These are phyloP conservation scores for Cynocephalus volans DNA, from an alignment of 2,113 vertebrate genomes.

Conservation along the genomic window DNA sequence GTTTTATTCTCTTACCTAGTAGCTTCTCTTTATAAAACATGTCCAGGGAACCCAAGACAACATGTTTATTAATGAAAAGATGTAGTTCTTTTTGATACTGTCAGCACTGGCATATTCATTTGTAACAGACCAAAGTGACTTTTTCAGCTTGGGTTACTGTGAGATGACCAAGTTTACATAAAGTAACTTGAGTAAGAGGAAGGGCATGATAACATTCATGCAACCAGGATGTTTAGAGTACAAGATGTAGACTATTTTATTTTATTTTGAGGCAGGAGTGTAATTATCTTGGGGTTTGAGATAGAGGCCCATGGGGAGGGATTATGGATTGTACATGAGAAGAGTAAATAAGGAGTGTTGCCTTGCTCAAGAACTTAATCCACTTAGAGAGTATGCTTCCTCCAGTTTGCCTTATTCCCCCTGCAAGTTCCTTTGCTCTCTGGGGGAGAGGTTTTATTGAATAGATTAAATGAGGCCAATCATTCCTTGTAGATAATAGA, in stretches of 20 bases:
- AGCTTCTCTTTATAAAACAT: constrained; percentile 50
- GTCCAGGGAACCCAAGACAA: constrained; percentile 6
- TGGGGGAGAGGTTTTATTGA: constrained; percentile 46
- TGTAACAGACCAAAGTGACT: constrained; percentile 76
- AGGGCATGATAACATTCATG: background rate
- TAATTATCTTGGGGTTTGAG: constrained; percentile 33
- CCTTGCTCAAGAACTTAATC: constrained; percentile 63
- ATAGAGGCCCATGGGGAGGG: background rate
- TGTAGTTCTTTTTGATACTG: constrained; percentile 20
- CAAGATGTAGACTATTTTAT: background rate
- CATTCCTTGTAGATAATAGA: background rate
- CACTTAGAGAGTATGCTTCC: background rate
- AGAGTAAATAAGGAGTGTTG: constrained; percentile 23
- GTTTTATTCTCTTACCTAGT: constrained; percentile 37
- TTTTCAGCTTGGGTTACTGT: constrained; percentile 26
- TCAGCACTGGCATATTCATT: constrained; percentile 61
- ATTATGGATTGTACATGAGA: background rate
- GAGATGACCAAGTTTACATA: constrained; percentile 8
- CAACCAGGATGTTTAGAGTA: background rate
- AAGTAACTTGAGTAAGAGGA: constrained; percentile 65
- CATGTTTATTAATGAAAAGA: constrained; percentile 34
- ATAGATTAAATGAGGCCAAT: constrained; percentile 56
- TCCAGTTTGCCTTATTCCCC: constrained; percentile 66
- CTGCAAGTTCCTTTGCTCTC: constrained; percentile 53
- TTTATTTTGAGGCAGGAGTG: constrained; percentile 51